Evolutionary conservation across 1,140 invertebrate genomes (phyloP).

Genomic region (Ostrea edulis): DNA sequence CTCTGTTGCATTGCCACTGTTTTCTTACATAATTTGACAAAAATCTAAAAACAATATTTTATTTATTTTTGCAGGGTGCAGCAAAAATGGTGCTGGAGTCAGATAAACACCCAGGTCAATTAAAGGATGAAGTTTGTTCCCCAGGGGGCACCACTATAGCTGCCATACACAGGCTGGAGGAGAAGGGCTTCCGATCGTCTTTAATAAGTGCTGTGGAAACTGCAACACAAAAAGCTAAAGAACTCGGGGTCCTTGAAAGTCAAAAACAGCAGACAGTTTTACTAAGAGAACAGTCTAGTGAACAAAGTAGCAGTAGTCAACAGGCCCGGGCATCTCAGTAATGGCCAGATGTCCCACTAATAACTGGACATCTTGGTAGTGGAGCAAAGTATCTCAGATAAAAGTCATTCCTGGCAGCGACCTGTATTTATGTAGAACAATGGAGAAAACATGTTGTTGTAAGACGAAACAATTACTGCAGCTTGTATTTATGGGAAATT

Average conservation of each 20-base stretch:
- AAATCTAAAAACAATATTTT: too few relatives aligned
- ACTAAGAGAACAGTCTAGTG: not conserved
- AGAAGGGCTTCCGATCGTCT: conserved; percentile 87
- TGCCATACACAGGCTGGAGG: conserved; percentile 91
- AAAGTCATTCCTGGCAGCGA: too few relatives aligned
- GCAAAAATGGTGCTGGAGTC: conserved; percentile 93
- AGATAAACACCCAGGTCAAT: conserved; percentile 82
- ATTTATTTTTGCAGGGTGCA: conserved; percentile 84
- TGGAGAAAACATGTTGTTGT: too few relatives aligned
- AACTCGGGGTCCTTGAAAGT: conserved; percentile 65
- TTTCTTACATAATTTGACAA: too few relatives aligned
- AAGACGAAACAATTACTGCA: too few relatives aligned
- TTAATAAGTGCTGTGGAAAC: conserved; percentile 94
- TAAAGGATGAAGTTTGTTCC: conserved; percentile 88
- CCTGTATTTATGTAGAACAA: too few relatives aligned
- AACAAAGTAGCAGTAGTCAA: not conserved
- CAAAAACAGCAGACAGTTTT: conserved; percentile 29
- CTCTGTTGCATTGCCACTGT: too few relatives aligned
- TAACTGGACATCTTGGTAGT: too few relatives aligned
- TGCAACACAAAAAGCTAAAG: conserved; percentile 76
- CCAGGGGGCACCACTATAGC: conserved; percentile 95
- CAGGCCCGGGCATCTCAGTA: not conserved
- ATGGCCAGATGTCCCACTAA: not conserved
- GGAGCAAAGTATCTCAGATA: too few relatives aligned
- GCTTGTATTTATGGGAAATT: too few relatives aligned